phyloP scores from a whole-genome alignment of 2,113 vertebrate genomes.

The Protobothrops flavoviridis region DNA sequence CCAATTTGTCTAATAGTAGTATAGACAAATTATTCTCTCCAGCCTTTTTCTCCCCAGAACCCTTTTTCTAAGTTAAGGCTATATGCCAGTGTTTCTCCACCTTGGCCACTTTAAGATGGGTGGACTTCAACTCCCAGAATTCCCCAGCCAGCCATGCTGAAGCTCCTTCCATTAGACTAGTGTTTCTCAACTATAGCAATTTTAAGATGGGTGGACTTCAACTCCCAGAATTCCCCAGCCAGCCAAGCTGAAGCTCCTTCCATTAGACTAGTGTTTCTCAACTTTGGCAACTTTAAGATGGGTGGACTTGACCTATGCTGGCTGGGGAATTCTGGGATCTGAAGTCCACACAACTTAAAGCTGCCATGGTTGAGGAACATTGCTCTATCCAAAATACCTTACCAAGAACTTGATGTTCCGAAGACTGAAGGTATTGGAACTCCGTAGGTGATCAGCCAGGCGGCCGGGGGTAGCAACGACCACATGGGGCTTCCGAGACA shows the following conservation, averaged over 20 bases:
- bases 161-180: background rate
- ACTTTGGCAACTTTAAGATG: too few relatives aligned
- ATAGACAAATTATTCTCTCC: background rate
- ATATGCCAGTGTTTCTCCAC: background rate
- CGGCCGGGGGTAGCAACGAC: slow-evolving; percentile 91
- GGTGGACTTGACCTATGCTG: too few relatives aligned
- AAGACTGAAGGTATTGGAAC: slow-evolving; percentile 87
- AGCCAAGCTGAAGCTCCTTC: too few relatives aligned
- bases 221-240: too few relatives aligned
- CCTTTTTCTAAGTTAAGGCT: background rate
- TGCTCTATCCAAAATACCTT: background rate
- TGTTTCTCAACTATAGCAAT: background rate
- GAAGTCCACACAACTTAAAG: background rate
- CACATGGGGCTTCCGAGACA: slow-evolving; percentile 87
- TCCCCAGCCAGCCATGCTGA: too few relatives aligned
- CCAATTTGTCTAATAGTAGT: background rate
- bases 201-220: too few relatives aligned
- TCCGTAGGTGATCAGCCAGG: slow-evolving; percentile 90
- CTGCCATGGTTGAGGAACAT: background rate
- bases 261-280: too few relatives aligned
- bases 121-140: too few relatives aligned
- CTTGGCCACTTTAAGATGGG: too few relatives aligned
- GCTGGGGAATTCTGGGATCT: background rate
- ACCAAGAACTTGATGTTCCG: slow-evolving; percentile 86
- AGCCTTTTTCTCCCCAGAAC: background rate